Conservation (phyloP, 2,797 vertebrate species). For the Sternarchorhynchus goeldii region DNA sequence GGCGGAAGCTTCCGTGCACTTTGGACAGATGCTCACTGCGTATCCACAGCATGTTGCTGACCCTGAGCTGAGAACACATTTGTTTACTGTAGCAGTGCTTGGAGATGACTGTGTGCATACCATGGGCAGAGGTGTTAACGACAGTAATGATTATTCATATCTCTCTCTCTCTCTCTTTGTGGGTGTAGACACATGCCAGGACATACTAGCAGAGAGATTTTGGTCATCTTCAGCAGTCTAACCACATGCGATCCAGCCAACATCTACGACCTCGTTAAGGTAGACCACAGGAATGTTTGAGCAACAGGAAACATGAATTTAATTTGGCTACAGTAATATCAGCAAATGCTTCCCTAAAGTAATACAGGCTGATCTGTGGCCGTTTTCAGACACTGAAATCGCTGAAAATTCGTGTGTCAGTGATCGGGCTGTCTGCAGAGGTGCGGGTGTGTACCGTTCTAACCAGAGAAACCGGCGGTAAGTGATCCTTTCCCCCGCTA, state of each 20-base stretch:
- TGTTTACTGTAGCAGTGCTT: no score
- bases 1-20: background rate
- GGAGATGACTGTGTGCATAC: no score
- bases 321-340: background rate
- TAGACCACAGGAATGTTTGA: constrained; percentile 59
- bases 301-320: background rate
- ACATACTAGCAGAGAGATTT: constrained; percentile 93
- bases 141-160: no score
- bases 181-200: constrained; percentile 91
- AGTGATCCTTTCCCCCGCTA: background rate
- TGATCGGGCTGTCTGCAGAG: constrained; percentile 94
- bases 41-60: no score
- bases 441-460: constrained; percentile 93
- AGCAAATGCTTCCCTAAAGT: background rate
- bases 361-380: no score
- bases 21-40: no score
- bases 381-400: constrained; percentile 81
- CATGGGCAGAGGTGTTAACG: no score
- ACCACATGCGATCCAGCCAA: constrained; percentile 96
- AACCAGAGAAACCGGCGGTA: constrained; percentile 92
- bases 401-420: constrained; percentile 90
- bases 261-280: constrained; percentile 95
- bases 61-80: no score
- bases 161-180: constrained; percentile 17
- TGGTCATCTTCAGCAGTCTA: constrained; percentile 93